Conservation (phyloP, 2,113 vertebrate species). For the Acanthisitta chloris region DNA sequence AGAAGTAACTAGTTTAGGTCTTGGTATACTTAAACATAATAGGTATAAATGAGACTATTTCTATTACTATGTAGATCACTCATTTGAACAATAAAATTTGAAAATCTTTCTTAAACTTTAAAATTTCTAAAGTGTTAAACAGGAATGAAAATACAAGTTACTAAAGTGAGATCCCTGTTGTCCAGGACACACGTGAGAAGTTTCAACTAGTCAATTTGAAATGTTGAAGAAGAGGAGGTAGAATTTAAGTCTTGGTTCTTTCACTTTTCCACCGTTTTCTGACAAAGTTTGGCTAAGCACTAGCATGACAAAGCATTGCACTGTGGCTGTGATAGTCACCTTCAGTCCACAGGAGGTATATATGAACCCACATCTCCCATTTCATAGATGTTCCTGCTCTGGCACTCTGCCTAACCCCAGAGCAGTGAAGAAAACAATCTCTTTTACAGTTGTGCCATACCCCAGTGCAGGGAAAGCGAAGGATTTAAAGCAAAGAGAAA, state of each 20-base stretch:
- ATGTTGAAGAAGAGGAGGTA: rapidly evolving
- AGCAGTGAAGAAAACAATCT: rapidly evolving
- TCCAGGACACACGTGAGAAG: neutral
- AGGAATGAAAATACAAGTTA: neutral
- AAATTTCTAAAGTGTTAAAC: neutral
- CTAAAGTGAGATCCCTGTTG: neutral
- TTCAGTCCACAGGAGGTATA: rapidly evolving
- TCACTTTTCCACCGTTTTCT: neutral
- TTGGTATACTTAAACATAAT: neutral
- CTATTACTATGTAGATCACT: neutral
- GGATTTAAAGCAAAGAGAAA: neutral
- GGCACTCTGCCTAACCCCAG: neutral
- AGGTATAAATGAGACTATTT: neutral
- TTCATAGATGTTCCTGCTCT: neutral
- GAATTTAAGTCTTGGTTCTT: neutral
- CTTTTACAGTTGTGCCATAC: neutral
- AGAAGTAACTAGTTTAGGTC: neutral
- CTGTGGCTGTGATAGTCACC: neutral
- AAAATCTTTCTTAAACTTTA: neutral
- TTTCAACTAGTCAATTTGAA: neutral
- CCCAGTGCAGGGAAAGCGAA: neutral
- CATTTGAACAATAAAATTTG: neutral
- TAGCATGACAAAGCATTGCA: neutral
- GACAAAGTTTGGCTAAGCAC: neutral
- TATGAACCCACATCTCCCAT: neutral